Percentiles rank a stretch among this genome's conserved stretches.
Conservation (phyloP, 1,140 invertebrate genomes). For the Drosophila equinoxialis region DNA sequence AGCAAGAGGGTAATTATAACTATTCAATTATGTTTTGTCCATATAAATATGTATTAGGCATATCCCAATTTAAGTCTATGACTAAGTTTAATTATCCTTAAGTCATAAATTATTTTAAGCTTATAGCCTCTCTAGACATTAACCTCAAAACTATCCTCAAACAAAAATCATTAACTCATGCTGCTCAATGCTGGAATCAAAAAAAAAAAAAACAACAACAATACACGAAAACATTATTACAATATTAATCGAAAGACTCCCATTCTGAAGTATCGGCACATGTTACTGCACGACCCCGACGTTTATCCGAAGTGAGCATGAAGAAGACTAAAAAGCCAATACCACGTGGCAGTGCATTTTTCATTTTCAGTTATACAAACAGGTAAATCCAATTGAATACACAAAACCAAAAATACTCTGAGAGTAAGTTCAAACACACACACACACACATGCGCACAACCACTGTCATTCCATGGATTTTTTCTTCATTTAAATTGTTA, state of each 20-base stretch:
- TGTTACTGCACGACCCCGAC: conserved; percentile 90
- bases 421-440: conserved; percentile 6
- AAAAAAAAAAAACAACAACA: conserved; percentile 22
- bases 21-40: neutral
- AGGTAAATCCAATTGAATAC: conserved; percentile 86
- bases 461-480: conserved; percentile 18
- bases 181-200: conserved; percentile 54
- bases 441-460: neutral
- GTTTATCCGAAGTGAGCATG: conserved; percentile 95
- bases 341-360: conserved; percentile 96
- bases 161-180: conserved; percentile 60
- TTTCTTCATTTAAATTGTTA: conserved; percentile 18
- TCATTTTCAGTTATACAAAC: conserved; percentile 97
- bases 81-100: conserved; percentile 29
- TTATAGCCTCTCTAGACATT: conserved; percentile 42
- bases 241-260: conserved; percentile 77
- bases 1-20: conserved; percentile 70
- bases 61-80: conserved; percentile 25
- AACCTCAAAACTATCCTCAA: conserved; percentile 49
- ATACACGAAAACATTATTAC: conserved; percentile 46
- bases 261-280: conserved; percentile 75
- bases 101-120: conserved; percentile 40
- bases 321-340: conserved; percentile 96
- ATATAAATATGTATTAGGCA: neutral
- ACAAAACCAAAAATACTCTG: conserved; percentile 27